Evolutionary conservation across 2,888 invertebrate genomes (phyloP), one percentile per base, ranked within the genome.

Genomic region (Philaethria dido): DNA sequence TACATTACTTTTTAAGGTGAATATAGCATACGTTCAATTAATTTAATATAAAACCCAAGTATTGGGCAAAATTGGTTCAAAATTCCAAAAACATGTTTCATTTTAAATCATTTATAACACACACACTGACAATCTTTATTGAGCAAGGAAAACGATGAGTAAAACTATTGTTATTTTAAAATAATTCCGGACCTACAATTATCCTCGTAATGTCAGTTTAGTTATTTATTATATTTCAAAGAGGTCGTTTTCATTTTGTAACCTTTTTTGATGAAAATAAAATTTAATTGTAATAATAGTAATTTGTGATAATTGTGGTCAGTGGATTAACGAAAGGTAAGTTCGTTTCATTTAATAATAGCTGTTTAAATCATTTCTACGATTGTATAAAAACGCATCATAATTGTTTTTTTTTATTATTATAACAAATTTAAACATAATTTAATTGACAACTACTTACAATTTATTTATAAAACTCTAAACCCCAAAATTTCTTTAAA

Each of bases 161-260:
- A 9, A 9, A 29, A 25, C 48, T 6, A 25, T 29, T 50, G 11
- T 29, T 50, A 29, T 50, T 25, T 29, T 50, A 9, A 9, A 9
- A 29, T 50, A 3, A 9, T n/a, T n/a, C n/a, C 9, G 9, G 0
- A n/a, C n/a, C 22, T 29, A 16, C 6, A 16, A 29, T 50, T 50
- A 50, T 50, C 50, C 50, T 29, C 50, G 3, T 50, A n/a, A 50
- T 16, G 29, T 50, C 29, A 50, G 50, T n/a, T 48, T 48, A 13
- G 22, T 11, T 29, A 50, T 29, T n/a, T 25, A 1, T 39, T 39
- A 39, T 39, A 39, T 9, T 8, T 29, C 50, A 16, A 16, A n/a
- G 8, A 25, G 50, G 14, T 29, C n/a, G 50, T 29, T 50, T n/a
- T 20, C 20, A 18, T 8, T 25, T 47, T 13, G 0, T 20, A 20